Evolutionary conservation across 2,888 invertebrate species (phyloP).

Genomic region (Furcula furcula): DNA sequence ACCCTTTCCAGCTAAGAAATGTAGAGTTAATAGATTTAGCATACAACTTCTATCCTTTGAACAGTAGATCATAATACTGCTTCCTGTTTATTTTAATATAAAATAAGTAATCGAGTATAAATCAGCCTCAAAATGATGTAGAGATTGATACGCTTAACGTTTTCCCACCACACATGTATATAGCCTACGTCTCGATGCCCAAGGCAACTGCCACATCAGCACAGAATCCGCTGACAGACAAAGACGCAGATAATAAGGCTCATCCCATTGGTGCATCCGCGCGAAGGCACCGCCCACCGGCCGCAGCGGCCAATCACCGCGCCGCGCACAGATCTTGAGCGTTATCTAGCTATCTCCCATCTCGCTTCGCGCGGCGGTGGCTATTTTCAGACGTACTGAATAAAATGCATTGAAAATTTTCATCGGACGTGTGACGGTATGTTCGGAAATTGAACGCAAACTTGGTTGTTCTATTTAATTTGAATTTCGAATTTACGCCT

Average conservation of each 20-base stretch:
- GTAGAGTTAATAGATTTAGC: no score
- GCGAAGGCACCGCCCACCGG: slow-evolving; percentile 69
- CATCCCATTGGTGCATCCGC: slow-evolving; percentile 83
- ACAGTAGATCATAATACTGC: no score
- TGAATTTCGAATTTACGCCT: no score
- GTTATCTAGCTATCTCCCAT: slow-evolving; percentile 80
- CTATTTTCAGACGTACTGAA: slow-evolving; percentile 63
- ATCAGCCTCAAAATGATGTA: no score
- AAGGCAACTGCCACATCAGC: slow-evolving; percentile 51
- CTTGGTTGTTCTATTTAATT: no score
- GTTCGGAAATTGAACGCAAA: no score
- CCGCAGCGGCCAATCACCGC: slow-evolving; percentile 61
- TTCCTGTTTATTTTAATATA: no score
- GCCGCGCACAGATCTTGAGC: slow-evolving; percentile 80
- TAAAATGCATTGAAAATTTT: slow-evolving; percentile 28
- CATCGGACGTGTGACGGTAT: slow-evolving; percentile 14
- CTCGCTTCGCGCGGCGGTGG: slow-evolving; percentile 63
- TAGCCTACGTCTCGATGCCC: slow-evolving; percentile 23
- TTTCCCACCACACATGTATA: no score
- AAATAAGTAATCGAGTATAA: no score
- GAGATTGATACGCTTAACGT: no score
- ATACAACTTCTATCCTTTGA: no score
- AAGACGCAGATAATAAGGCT: slow-evolving; percentile 78
- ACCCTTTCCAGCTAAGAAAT: no score
- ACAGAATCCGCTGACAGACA: slow-evolving; percentile 79